These are phyloP conservation scores for Callionymus lyra DNA, from an alignment of 2,113 vertebrate genomes.

Conservation along the genomic window DNA sequence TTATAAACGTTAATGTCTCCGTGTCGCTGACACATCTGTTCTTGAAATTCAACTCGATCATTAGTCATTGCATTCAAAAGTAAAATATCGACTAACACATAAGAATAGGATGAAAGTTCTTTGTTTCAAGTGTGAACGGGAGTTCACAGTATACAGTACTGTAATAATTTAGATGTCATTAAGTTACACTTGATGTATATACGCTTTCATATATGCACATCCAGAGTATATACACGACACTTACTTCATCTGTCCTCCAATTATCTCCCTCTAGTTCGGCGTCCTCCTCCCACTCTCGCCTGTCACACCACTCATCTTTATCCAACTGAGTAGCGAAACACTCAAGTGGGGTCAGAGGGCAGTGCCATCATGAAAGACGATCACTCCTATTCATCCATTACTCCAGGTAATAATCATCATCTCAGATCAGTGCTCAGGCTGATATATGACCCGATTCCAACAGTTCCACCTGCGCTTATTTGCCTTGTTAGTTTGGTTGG, in stretches of 20 bases:
- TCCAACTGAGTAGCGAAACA: constrained; percentile 37
- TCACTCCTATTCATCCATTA: constrained; percentile 55
- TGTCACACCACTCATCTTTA: constrained; percentile 50
- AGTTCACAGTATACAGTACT: no score
- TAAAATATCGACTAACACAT: neutral
- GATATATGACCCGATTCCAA: constrained; percentile 26
- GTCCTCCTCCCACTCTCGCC: constrained; percentile 47
- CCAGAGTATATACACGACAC: neutral
- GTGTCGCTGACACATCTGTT: no score
- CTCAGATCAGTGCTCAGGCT: constrained; percentile 25
- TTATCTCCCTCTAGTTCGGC: constrained; percentile 35
- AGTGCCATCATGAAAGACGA: constrained; percentile 36
- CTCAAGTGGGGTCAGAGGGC: constrained; percentile 45
- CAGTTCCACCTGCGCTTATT: constrained; percentile 25
- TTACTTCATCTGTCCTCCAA: constrained; percentile 31
- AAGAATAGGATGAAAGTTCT: no score
- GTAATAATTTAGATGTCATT: neutral
- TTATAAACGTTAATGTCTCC: no score
- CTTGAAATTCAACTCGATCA: no score
- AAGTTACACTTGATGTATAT: neutral
- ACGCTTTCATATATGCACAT: neutral
- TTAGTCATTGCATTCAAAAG: neutral
- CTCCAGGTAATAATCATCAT: constrained; percentile 38
- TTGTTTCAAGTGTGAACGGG: no score
- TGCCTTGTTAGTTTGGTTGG: constrained; percentile 15